Percentiles rank a stretch among this genome's conserved stretches.
Evolutionary conservation across 2,888 invertebrate species (phyloP).

Genomic region (Synanthedon formicaeformis): DNA sequence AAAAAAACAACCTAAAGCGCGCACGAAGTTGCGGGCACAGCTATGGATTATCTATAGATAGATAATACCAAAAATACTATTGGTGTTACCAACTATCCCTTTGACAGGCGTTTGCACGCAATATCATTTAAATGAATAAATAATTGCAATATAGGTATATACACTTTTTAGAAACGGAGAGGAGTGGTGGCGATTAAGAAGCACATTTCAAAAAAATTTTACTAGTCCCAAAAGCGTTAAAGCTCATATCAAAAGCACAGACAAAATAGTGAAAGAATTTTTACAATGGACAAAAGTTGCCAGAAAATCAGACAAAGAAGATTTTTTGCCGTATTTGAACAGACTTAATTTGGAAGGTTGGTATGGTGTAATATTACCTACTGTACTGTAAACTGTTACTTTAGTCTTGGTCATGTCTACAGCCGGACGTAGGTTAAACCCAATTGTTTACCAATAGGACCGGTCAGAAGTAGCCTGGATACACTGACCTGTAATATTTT

Average conservation of each 20-base stretch:
- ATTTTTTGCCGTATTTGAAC: slow-evolving; percentile 78
- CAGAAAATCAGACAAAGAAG: slow-evolving; percentile 36
- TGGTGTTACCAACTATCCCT: too few relatives aligned
- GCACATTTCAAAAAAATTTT: slow-evolving; percentile 82
- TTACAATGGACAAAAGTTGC: slow-evolving; percentile 50
- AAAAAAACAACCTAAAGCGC: too few relatives aligned
- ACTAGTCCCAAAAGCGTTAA: slow-evolving; percentile 79
- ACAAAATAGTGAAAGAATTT: slow-evolving; percentile 76
- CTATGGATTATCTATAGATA: too few relatives aligned
- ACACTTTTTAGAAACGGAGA: slow-evolving; percentile 77
- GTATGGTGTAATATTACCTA: slow-evolving; percentile 12
- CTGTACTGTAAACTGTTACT: background rate
- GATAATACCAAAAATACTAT: background rate
- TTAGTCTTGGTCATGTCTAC: background rate
- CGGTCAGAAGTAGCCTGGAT: background rate
- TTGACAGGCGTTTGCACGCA: too few relatives aligned
- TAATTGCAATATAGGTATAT: too few relatives aligned
- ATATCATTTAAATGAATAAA: too few relatives aligned
- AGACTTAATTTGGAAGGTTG: slow-evolving; percentile 85
- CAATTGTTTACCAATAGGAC: too few relatives aligned
- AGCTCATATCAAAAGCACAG: slow-evolving; percentile 73
- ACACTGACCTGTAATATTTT: too few relatives aligned
- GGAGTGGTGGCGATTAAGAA: slow-evolving; percentile 85
- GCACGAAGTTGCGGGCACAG: too few relatives aligned
- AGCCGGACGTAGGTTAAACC: too few relatives aligned